These are phyloP conservation scores for Clistopyga incitator DNA, from an alignment of 2,888 invertebrate genomes.

Conservation along the genomic window DNA sequence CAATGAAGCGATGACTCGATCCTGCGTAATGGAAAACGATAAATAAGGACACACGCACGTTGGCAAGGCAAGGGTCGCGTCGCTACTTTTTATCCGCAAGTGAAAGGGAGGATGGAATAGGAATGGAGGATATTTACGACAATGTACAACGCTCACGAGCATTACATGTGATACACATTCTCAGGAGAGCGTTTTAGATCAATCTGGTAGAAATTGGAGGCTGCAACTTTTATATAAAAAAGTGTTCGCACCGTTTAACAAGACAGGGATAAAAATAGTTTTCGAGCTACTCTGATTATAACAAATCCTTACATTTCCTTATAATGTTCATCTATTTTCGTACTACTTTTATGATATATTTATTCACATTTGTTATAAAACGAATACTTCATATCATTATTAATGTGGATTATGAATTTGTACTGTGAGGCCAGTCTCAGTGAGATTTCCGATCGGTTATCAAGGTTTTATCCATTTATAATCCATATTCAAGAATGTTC, in stretches of 20 bases:
- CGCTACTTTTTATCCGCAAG: background rate
- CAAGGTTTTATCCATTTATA: no score
- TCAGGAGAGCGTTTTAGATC: background rate
- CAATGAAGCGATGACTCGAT: constrained; percentile 52
- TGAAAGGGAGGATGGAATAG: background rate
- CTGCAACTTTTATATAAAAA: background rate
- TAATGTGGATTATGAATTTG: no score
- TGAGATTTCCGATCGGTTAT: no score
- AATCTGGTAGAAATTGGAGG: background rate
- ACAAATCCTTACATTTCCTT: no score
- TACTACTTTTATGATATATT: no score
- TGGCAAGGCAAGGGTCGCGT: constrained; percentile 15
- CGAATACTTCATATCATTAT: no score
- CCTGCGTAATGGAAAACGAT: constrained; percentile 52
- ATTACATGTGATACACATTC: background rate
- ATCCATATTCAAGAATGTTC: no score
- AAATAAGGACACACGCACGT: constrained; percentile 53
- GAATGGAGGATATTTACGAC: background rate
- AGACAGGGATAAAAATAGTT: background rate
- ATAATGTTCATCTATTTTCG: no score
- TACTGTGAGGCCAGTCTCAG: no score
- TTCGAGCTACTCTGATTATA: no score
- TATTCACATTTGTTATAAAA: no score
- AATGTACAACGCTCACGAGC: background rate
- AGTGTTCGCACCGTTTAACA: background rate